Evolutionary conservation across 2,888 invertebrate species (phyloP).

Genomic region (Herminia tarsipennalis): DNA sequence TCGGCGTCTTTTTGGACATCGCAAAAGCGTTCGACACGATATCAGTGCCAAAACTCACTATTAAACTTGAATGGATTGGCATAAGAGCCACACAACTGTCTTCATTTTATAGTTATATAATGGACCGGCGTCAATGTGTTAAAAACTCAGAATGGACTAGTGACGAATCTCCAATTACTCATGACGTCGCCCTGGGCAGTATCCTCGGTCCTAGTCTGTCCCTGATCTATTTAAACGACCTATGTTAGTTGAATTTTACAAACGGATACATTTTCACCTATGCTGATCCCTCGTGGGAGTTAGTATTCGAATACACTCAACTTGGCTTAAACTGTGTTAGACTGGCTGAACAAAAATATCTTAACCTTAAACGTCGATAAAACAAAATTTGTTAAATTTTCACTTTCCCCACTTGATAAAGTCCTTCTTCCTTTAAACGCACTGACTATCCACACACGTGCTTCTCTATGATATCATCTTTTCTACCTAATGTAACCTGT

Average conservation of each 20-base stretch:
- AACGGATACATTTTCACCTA: background rate
- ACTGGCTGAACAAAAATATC: background rate
- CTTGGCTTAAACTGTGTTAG: background rate
- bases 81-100: too few species aligned
- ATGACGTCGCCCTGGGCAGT: too few species aligned
- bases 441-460: background rate
- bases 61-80: too few species aligned
- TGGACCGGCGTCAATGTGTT: too few species aligned
- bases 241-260: background rate
- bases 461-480: too few species aligned
- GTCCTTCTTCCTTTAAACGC: background rate
- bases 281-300: background rate
- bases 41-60: too few species aligned
- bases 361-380: background rate
- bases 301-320: background rate
- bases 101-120: too few species aligned
- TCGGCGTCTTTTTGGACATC: too few species aligned
- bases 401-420: background rate
- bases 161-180: too few species aligned
- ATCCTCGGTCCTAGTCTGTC: background rate
- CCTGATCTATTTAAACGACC: background rate
- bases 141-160: background rate
- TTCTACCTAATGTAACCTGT: background rate
- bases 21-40: too few species aligned
- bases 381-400: background rate